Conservation (phyloP, 2,888 invertebrate genomes). For the Ectropis crepuscularia region DNA sequence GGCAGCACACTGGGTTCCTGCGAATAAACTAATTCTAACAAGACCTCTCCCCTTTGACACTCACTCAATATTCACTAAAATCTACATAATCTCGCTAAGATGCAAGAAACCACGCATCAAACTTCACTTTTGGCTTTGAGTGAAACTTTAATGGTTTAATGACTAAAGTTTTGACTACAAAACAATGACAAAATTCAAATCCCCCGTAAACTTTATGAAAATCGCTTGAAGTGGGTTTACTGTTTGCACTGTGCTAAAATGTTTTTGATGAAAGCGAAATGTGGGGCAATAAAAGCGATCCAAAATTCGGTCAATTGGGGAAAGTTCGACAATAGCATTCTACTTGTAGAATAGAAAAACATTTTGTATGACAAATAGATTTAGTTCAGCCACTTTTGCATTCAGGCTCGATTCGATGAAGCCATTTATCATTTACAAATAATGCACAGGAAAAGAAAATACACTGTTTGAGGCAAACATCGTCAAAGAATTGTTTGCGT, state of each 20-base stretch:
- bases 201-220: background rate
- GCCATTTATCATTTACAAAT: conserved; percentile 35
- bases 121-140: background rate
- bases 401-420: conserved; percentile 29
- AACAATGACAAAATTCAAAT: conserved; percentile 6
- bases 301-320: conserved; percentile 31
- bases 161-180: background rate
- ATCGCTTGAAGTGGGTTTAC: conserved; percentile 1
- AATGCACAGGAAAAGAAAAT: conserved; percentile 21
- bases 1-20: too few relatives aligned
- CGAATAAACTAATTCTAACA: too few relatives aligned
- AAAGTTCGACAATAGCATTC: conserved; percentile 32
- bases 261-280: conserved; percentile 20
- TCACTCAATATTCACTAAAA: background rate
- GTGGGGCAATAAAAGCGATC: conserved; percentile 18
- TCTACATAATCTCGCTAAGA: background rate
- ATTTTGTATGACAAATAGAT: conserved; percentile 34
- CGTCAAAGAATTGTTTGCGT: conserved; percentile 26
- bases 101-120: background rate
- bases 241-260: conserved; percentile 14
- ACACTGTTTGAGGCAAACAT: conserved; percentile 3
- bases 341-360: conserved; percentile 14
- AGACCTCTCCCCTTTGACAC: too few relatives aligned
- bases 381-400: conserved; percentile 27
- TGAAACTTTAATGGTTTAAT: background rate